phyloP scores from a whole-genome alignment of 2,113 vertebrate genomes.

The Muscicapa adusta region DNA sequence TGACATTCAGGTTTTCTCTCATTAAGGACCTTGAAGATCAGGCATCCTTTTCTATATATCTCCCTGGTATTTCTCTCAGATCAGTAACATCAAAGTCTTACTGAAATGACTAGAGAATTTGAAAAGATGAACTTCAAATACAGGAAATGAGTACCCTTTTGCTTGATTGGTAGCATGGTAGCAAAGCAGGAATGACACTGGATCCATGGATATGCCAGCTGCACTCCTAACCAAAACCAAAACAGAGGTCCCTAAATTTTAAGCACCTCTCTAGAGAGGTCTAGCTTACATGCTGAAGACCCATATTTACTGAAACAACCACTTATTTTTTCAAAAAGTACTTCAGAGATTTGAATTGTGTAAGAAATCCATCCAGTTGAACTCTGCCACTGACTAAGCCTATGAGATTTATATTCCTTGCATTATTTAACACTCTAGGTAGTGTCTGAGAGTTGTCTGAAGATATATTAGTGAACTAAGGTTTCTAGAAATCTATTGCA shows the following conservation, averaged over 20 bases:
- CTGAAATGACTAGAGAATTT: not conserved
- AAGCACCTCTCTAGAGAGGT: not conserved
- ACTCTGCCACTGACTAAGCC: not conserved
- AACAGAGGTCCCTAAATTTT: not conserved
- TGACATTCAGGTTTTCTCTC: not conserved
- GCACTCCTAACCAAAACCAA: not conserved
- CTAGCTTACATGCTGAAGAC: not conserved
- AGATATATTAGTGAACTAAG: not conserved
- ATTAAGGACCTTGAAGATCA: not conserved
- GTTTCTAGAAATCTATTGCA: not conserved
- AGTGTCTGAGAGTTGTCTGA: not conserved
- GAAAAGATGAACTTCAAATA: constrained; percentile 22
- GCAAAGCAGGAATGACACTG: not conserved
- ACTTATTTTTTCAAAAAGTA: not conserved
- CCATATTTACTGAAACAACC: not conserved
- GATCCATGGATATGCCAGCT: not conserved
- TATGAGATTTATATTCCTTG: not conserved
- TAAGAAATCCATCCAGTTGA: not conserved
- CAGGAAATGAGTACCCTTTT: not conserved
- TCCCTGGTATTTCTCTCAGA: not conserved
- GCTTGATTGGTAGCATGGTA: not conserved
- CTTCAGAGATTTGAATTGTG: not conserved
- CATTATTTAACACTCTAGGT: not conserved
- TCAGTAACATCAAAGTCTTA: constrained; percentile 18
- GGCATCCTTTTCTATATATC: not conserved